phyloP scores from a whole-genome alignment of 2,113 vertebrate genomes.

The Nanorana parkeri region DNA sequence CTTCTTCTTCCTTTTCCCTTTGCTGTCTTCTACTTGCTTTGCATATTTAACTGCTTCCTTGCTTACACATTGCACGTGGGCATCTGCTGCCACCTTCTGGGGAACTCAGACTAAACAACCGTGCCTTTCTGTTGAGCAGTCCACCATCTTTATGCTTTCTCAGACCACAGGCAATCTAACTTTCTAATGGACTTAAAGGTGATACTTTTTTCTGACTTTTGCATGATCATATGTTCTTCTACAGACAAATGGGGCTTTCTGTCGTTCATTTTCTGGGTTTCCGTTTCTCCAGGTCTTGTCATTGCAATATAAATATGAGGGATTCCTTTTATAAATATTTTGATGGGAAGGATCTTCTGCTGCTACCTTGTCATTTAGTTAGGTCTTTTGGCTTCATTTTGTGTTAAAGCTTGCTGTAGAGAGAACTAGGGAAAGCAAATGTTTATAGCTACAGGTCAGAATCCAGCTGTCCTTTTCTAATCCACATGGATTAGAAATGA shows the following conservation, averaged over 20 bases:
- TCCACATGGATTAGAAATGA: too few species aligned
- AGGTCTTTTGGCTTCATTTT: too few species aligned
- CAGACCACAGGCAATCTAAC: conserved; percentile 98
- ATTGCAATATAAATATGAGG: background rate
- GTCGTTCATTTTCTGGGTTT: conserved; percentile 17
- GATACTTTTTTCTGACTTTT: conserved; percentile 82
- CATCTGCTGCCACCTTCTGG: conserved; percentile 73
- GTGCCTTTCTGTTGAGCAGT: conserved; percentile 94
- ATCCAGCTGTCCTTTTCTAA: too few species aligned
- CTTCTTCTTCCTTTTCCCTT: conserved; percentile 64
- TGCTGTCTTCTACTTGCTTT: conserved; percentile 67
- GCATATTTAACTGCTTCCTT: conserved; percentile 75
- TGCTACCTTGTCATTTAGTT: too few species aligned
- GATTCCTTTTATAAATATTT: too few species aligned
- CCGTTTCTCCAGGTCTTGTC: background rate
- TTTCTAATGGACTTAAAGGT: conserved; percentile 95
- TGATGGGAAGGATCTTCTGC: too few species aligned
- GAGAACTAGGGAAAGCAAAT: too few species aligned
- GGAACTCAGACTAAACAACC: conserved; percentile 86
- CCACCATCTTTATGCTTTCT: conserved; percentile 99
- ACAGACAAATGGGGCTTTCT: background rate
- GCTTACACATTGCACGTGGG: conserved; percentile 70
- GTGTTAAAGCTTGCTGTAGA: too few species aligned
- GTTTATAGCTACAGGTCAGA: too few species aligned
- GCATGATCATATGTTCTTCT: conserved; percentile 62